Evolutionary conservation across 2,888 invertebrate genomes (phyloP), one percentile per base, ranked within the genome.

Genomic region (Temnothorax rugatulus): DNA sequence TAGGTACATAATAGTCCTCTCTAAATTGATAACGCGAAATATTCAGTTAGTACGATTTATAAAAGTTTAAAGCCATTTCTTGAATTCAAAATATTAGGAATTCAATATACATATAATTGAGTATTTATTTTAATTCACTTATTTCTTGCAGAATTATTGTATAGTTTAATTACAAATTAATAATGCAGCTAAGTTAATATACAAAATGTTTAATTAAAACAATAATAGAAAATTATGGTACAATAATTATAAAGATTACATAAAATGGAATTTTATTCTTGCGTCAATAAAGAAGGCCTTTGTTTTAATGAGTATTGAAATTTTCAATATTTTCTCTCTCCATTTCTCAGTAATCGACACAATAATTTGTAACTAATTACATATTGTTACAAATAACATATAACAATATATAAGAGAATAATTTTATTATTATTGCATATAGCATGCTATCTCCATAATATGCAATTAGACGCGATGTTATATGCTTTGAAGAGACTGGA

Each of bases 1-100:
- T 96, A 0, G 97, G 96, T 74, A 97, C 96, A 91, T 95, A 96
- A 2, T 95, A 95, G 68, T 96, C 96, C 0, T 94, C 94, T 38
- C 95, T 95, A 83, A 94, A 76, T 13, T 9, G 18, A 69, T n/a
- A 18, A 15, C 63, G 0, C 1, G 29, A 63, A 59, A n/a, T 34
- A 38, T 41, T 44, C 21, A 41, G 9, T 15, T 15, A 0, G 1
- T 5, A 25, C 13, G 0, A 50, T 25, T 73, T 82, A 85, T 66
- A 74, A 68, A 68, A 50, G 0, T 57, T 29, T 44, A 44, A 54
- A 61, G 38, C 0, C 5, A 34, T 29, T 73, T 69, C 61, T 61
- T n/a, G 29, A 38, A 66, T 64, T 29, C 18, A 52, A 7, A 73
- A 38, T 41, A 57, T 44, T 73, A 44, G 8, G 13, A 34, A 69